A percentile compares a stretch with the other conserved stretches of the same genome.
These are phyloP conservation scores for Agrochola circellaris DNA, from an alignment of 2,888 invertebrate species.

Conservation along the genomic window DNA sequence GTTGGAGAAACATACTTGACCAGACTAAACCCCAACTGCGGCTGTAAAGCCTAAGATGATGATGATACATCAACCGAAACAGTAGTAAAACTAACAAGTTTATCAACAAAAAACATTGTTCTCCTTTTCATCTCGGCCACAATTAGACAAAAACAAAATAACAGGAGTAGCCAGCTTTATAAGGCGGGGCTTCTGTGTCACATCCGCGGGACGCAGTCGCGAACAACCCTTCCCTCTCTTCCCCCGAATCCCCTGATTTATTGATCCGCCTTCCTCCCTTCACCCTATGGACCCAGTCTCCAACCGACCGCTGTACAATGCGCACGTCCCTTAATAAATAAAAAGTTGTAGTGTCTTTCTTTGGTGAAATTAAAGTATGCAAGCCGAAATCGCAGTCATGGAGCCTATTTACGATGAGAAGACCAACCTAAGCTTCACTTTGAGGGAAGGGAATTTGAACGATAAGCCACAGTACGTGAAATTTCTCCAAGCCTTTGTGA, in stretches of 20 bases:
- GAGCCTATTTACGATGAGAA: constrained; percentile 29
- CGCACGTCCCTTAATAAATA: background rate
- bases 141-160: background rate
- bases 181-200: constrained; percentile 14
- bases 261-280: background rate
- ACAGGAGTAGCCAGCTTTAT: constrained; percentile 27
- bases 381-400: background rate
- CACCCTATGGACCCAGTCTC: background rate
- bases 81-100: too few relatives aligned
- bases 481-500: constrained; percentile 5
- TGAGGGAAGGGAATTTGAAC: background rate
- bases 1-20: too few relatives aligned
- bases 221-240: background rate
- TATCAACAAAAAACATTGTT: background rate
- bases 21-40: too few relatives aligned
- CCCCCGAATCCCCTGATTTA: constrained; percentile 15
- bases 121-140: background rate
- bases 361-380: background rate
- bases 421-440: background rate
- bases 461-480: constrained; percentile 11
- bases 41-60: too few relatives aligned
- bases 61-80: too few relatives aligned
- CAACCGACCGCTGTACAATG: background rate
- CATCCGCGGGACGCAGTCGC: constrained; percentile 34
- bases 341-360: background rate